Evolutionary conservation across 2,113 vertebrate genomes (phyloP).

Genomic region (Callopanchax toddi): DNA sequence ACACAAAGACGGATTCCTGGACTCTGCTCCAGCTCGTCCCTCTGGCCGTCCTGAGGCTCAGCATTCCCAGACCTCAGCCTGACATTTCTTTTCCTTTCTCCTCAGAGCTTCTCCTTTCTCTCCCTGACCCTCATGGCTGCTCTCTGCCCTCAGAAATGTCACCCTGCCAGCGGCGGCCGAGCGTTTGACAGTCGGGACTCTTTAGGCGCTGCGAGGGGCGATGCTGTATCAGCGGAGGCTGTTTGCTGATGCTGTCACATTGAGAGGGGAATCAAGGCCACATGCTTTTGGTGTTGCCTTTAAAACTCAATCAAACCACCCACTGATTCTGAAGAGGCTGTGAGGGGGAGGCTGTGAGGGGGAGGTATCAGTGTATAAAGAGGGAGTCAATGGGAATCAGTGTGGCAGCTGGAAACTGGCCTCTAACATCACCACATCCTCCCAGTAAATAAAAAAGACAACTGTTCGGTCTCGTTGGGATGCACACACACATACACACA

Average conservation of each 20-base stretch:
- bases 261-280: not conserved
- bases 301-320: constrained; percentile 43
- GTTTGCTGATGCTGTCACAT: constrained; percentile 10
- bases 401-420: constrained; percentile 35
- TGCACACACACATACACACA: constrained; percentile 16
- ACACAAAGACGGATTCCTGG: constrained; percentile 8
- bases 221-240: constrained; percentile 8
- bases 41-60: not conserved
- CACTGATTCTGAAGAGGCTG: constrained; percentile 6
- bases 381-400: constrained; percentile 36
- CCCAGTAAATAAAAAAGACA: constrained; percentile 51
- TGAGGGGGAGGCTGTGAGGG: not conserved
- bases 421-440: constrained; percentile 51
- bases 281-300: not conserved
- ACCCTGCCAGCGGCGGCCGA: constrained; percentile 17
- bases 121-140: constrained; percentile 18
- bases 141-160: constrained; percentile 56
- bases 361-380: constrained; percentile 18
- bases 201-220: not conserved
- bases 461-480: constrained; percentile 60
- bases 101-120: constrained; percentile 3
- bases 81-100: constrained; percentile 45
- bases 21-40: constrained; percentile 2
- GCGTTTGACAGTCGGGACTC: constrained; percentile 27
- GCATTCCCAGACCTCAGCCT: constrained; percentile 15